A percentile compares a stretch with the other conserved stretches of the same genome.
Evolutionary conservation across 2,797 vertebrate genomes (phyloP).

Genomic region (Tokudaia tokunoshimensis): DNA sequence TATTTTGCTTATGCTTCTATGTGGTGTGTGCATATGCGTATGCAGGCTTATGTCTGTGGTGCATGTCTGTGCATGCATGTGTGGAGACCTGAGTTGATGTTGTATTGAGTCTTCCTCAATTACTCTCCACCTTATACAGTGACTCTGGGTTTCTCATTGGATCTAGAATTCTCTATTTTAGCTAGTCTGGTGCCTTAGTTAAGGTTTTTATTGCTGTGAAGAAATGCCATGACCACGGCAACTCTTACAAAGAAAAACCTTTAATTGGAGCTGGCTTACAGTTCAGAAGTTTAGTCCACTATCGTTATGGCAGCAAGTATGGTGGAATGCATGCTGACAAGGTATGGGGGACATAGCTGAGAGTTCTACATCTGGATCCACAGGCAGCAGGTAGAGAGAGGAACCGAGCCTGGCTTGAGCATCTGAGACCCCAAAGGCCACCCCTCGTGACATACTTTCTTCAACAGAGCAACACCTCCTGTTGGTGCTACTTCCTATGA

Average conservation of each 20-base stretch:
- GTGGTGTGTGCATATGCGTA: not conserved
- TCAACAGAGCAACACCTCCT: not conserved
- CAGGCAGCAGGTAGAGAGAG: not conserved
- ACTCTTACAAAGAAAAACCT: not conserved
- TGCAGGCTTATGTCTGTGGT: not conserved
- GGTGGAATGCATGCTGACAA: not conserved
- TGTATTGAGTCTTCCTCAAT: too few relatives aligned
- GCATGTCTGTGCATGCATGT: not conserved
- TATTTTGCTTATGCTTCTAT: not conserved
- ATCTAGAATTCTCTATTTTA: not conserved
- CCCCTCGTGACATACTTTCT: not conserved
- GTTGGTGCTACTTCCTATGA: not conserved
- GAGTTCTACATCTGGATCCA: not conserved
- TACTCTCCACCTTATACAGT: not conserved
- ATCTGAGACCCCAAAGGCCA: not conserved
- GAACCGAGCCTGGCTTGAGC: not conserved
- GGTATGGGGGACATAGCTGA: not conserved
- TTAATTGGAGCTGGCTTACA: not conserved
- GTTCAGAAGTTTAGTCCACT: not conserved
- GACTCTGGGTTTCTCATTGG: not conserved
- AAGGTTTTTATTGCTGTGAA: not conserved
- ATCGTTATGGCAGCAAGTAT: not conserved
- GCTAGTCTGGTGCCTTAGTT: not conserved
- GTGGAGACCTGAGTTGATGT: not conserved
- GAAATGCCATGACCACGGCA: not conserved